Conservation (phyloP, 1,140 invertebrate genomes). For the Arion vulgaris region DNA sequence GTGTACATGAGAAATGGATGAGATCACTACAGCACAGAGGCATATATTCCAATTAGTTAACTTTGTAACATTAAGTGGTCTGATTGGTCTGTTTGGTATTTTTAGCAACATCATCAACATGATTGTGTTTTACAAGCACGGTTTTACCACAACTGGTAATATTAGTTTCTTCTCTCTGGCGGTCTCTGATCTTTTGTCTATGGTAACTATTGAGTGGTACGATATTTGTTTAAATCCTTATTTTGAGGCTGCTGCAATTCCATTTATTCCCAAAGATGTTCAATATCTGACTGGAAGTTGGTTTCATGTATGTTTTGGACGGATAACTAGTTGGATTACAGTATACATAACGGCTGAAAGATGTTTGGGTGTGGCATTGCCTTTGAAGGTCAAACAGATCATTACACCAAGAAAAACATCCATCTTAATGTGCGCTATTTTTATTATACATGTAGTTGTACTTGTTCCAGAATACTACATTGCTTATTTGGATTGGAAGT, state of each 20-base stretch:
- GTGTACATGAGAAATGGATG: no score
- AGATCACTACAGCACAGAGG: neutral
- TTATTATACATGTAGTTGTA: neutral
- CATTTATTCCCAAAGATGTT: neutral
- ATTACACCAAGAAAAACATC: neutral
- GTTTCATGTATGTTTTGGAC: neutral
- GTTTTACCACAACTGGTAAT: slow-evolving; percentile 1
- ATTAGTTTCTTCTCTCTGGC: neutral
- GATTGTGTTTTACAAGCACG: neutral
- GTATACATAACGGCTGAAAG: slow-evolving; percentile 1
- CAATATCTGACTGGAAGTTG: neutral
- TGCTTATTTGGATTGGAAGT: no score
- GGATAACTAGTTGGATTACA: slow-evolving; percentile 3
- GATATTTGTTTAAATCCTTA: neutral
- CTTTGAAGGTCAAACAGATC: slow-evolving; percentile 8
- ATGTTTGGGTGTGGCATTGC: neutral
- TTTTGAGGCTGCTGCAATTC: neutral
- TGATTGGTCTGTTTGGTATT: neutral
- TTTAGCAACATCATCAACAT: neutral
- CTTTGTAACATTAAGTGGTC: neutral
- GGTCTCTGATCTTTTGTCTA: neutral
- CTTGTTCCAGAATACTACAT: neutral
- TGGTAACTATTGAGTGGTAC: neutral
- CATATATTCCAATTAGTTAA: neutral
- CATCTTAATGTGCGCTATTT: neutral